Evolutionary conservation across 2,797 vertebrate species (phyloP).

Genomic region (Hafferia zeledoni): DNA sequence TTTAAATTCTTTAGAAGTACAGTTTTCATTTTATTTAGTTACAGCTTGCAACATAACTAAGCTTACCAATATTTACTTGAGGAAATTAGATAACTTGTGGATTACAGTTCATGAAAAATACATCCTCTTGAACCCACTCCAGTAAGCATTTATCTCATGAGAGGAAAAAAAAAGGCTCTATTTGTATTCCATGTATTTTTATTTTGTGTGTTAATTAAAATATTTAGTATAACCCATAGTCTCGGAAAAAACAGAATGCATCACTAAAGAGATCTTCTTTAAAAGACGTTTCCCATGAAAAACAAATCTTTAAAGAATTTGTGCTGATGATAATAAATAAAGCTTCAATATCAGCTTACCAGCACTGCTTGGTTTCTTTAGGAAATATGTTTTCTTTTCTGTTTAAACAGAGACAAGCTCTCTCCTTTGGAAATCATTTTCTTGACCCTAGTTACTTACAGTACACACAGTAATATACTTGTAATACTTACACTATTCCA

Average conservation of each 20-base stretch:
- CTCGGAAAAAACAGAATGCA: neutral
- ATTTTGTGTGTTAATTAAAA: neutral
- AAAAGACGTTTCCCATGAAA: neutral
- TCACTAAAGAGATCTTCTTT: neutral
- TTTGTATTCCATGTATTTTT: neutral
- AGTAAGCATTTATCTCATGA: neutral
- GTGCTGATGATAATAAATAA: neutral
- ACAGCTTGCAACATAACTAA: neutral
- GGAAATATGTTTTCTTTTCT: neutral
- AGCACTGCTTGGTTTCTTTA: neutral
- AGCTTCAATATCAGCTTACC: neutral
- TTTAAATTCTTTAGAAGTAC: neutral
- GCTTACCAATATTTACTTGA: neutral
- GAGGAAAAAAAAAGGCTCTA: neutral
- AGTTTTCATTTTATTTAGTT: neutral
- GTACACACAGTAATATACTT: neutral
- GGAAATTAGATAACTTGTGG: neutral
- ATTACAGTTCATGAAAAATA: neutral
- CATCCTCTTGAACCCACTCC: neutral
- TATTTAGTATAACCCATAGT: neutral
- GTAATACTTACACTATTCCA: neutral
- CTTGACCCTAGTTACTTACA: neutral
- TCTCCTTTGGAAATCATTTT: conserved; percentile 17
- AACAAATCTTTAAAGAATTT: neutral
- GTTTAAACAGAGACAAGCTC: neutral